Base-by-base conservation (phyloP, 92 coral and sea anemone species). In the Metridium senile region DNA sequence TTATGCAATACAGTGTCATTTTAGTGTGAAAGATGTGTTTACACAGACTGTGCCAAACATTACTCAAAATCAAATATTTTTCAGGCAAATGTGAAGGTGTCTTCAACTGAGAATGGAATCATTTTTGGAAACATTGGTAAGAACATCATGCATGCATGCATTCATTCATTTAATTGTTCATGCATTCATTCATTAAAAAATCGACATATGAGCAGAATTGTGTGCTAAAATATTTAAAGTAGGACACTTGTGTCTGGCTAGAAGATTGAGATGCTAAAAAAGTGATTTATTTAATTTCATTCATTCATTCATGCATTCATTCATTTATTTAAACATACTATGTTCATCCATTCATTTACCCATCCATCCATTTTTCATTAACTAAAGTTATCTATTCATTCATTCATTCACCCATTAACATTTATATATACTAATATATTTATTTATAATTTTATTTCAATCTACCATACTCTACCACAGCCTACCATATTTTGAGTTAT, bases 101-200 rank as follows among this genome's bases (percentile, higher is more conserved):
- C 99, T 0, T 96, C 99, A 16, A 96, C 99, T 54, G 99, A 96
- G 57, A 96, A 96, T 85, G 99, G 99, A 17, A 96, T 96, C 62
- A 96, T 96, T 59, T 96, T 96, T 61, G 99, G 99, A 70, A 96
- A 96, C 62, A 96, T 96, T 26, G 99, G 99, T 96, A 74, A 77
- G 90, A 28, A 64, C 28, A n/a, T 54, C 58, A 26, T 61, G 21
- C 23, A 11, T 35, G 26, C 17, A 23, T 16, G 11, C 39, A 59
- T 19, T 54, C 23, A 17, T 54, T 22, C 61, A 17, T 54, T 17
- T 54, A 2, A 2, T 54, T 22, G 17, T 17, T 54, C 61, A 54
- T 54, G 10, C 26, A 17, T 17, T 54, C 23, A 54, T 22, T 17
- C 4, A 54, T 54, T 17, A 45, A 45, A 45, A 45, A 8, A 45